Base-by-base conservation (phyloP, 2,888 invertebrate genomes). In the Agapostemon virescens region DNA sequence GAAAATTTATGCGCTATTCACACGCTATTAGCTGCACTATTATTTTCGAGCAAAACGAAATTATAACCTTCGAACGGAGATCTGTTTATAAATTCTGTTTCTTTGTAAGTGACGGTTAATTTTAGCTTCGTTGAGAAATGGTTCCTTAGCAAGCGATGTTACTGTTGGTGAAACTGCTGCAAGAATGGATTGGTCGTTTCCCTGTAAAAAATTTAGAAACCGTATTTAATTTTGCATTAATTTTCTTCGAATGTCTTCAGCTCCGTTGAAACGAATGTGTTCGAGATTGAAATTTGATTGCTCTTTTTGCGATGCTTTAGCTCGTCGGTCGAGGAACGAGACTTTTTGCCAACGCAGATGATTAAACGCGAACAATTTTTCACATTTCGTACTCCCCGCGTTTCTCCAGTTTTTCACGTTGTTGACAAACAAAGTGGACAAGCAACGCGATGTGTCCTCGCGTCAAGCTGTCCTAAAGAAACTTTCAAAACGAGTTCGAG, bases 401-500 rank as follows among this genome's bases (percentile, higher is more conserved):
- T 3, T 23, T 7, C 33, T 40, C 2, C 38, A 11, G 38, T 64
- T 38, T 38, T 64, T 23, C 13, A 15, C 38, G 64, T 64, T 64
- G 58, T 64, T 64, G 38, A 17, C 2, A 76, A 36, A 33, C 74
- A 30, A 23, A 20, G n/a, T 13, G 55, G n/a, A 42, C 58, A 38
- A 30, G 38, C 42, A 74, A 26, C 30, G 42, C n/a, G 76, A 74
- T 66, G 66, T 30, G 5, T 58, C 42, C 58, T n/a, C 15, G 15
- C n/a, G 36, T 42, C 55, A 26, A 17, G 33, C 55, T 23, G 20
- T 55, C 30, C 38, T 63, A 63, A n/a, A n/a, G 49, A 74, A 68
- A 61, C 67, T 63, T 58, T 45, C 49, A 40, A 77, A 77, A 61
- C 23, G 40, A 52, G 52, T 75, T 33, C 33, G 68, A 42, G 49